Evolutionary conservation across 2,113 vertebrate genomes (phyloP).

Genomic region (Macquaria ambigua): DNA sequence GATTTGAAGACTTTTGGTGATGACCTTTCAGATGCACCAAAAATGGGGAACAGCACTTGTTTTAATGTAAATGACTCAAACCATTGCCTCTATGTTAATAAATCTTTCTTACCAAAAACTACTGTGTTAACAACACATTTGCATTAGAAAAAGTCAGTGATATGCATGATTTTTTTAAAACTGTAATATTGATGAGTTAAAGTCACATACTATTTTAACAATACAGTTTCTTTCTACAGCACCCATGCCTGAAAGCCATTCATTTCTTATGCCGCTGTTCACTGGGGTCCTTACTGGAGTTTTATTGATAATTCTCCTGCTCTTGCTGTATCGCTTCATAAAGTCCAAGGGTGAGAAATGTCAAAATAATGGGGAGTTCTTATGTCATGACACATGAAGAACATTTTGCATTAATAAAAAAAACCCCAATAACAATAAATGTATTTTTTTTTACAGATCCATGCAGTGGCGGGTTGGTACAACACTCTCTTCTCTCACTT

Average conservation of each 20-base stretch:
- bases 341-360: constrained; percentile 49
- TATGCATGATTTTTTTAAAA: too few species aligned
- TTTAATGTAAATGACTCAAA: too few species aligned
- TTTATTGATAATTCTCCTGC: constrained; percentile 17
- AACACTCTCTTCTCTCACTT: neutral
- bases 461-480: neutral
- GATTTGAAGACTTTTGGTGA: too few species aligned
- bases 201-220: neutral
- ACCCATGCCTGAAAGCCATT: neutral
- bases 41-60: too few species aligned
- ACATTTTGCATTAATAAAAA: too few species aligned
- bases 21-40: too few species aligned
- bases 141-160: too few species aligned
- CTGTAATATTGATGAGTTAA: neutral
- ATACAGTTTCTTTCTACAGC: neutral
- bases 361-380: neutral
- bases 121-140: too few species aligned
- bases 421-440: neutral
- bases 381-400: neutral
- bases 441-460: neutral
- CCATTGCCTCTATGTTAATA: too few species aligned
- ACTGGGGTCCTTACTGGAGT: constrained; percentile 6
- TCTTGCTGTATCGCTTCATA: constrained; percentile 1
- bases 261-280: neutral
- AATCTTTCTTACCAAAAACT: too few species aligned